These are phyloP conservation scores for Oscheius onirici DNA, from an alignment of 2,888 invertebrate genomes.

Conservation along the genomic window DNA sequence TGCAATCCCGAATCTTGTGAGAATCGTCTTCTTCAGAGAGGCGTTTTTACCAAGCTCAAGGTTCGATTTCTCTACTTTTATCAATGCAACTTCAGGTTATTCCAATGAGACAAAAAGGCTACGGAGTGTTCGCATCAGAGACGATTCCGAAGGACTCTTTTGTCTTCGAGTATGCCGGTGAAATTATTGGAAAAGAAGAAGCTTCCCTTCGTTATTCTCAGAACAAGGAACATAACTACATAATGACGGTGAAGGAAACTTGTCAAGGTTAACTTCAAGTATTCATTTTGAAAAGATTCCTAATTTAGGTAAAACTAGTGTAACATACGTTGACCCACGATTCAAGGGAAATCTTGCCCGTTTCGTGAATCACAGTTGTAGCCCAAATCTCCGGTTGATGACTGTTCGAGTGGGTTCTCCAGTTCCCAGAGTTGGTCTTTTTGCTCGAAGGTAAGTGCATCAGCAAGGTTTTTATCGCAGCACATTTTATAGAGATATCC, in stretches of 20 bases:
- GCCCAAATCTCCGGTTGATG: conserved; percentile 59
- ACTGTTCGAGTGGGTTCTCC: conserved; percentile 52
- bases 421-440: conserved; percentile 56
- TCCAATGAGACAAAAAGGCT: conserved; percentile 45
- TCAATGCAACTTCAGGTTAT: conserved; percentile 31
- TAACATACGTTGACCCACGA: conserved; percentile 54
- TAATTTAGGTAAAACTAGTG: conserved; percentile 32
- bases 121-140: conserved; percentile 49
- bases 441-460: conserved; percentile 44
- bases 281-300: neutral
- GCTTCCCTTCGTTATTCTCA: conserved; percentile 40
- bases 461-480: neutral
- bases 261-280: conserved; percentile 39
- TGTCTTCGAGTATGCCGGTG: conserved; percentile 58
- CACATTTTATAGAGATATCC: conserved; percentile 38
- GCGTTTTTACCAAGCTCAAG: conserved; percentile 44
- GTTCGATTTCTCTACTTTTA: conserved; percentile 29
- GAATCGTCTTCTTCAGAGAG: conserved; percentile 59
- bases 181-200: conserved; percentile 59
- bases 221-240: conserved; percentile 55
- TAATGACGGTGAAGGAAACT: conserved; percentile 59
- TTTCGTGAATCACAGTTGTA: conserved; percentile 67
- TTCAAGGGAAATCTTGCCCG: conserved; percentile 60
- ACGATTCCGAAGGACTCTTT: conserved; percentile 49
- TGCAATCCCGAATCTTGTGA: conserved; percentile 48